Evolutionary conservation across 2,888 invertebrate genomes (phyloP).

Genomic region (Lasioglossum vierecki): DNA sequence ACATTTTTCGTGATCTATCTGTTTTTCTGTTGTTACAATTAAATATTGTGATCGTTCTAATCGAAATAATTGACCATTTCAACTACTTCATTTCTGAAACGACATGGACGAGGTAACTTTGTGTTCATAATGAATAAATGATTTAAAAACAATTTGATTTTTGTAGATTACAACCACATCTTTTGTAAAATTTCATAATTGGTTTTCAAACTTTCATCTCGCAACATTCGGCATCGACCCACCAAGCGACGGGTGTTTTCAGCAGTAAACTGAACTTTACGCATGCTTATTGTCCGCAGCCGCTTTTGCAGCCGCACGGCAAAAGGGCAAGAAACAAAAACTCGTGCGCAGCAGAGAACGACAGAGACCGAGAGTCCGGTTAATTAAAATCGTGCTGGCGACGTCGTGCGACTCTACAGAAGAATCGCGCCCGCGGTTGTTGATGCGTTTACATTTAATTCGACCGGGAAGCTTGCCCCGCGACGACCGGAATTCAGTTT

Average conservation of each 20-base stretch:
- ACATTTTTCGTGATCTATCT: no score
- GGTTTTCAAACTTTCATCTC: background rate
- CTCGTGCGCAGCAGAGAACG: background rate
- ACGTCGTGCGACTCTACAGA: slow-evolving; percentile 27
- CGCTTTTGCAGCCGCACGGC: slow-evolving; percentile 54
- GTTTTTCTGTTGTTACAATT: no score
- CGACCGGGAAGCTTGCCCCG: slow-evolving; percentile 19
- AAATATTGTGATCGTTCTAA: no score
- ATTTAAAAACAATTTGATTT: no score
- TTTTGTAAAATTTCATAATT: background rate
- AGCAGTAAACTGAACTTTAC: slow-evolving; percentile 1
- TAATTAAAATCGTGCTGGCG: slow-evolving; percentile 74
- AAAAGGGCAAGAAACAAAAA: slow-evolving; percentile 21
- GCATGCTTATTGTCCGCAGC: slow-evolving; percentile 55
- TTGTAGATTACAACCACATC: no score
- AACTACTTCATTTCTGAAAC: no score
- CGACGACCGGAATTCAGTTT: slow-evolving; percentile 40
- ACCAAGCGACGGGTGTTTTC: background rate
- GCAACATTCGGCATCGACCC: background rate
- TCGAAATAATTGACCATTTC: no score
- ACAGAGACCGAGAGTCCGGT: slow-evolving; percentile 64
- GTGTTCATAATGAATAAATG: no score
- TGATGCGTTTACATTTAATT: slow-evolving; percentile 47
- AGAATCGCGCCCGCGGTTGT: slow-evolving; percentile 29
- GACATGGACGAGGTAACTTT: no score